Conservation (phyloP, 2,888 invertebrate genomes). For the Phalera bucephala region DNA sequence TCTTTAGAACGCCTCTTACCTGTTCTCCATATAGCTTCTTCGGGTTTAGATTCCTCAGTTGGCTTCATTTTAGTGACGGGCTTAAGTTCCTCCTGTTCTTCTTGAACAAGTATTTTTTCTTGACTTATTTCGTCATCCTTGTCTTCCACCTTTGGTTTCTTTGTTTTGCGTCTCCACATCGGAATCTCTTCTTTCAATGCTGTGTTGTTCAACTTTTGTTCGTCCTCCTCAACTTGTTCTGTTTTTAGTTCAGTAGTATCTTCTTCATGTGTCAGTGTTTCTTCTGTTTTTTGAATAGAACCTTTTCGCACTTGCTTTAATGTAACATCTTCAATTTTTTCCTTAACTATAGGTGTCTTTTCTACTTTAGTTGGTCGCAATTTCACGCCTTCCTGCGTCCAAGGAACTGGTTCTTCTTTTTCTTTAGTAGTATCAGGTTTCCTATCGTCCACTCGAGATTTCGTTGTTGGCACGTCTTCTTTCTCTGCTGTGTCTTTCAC, state of each 20-base stretch:
- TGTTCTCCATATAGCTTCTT: slow-evolving; percentile 42
- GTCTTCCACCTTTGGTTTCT: slow-evolving; percentile 26
- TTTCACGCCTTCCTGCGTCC: slow-evolving; percentile 85
- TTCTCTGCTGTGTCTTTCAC: slow-evolving; percentile 38
- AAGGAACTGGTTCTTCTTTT: slow-evolving; percentile 44
- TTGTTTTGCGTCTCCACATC: slow-evolving; percentile 26
- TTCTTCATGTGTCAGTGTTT: slow-evolving; percentile 82
- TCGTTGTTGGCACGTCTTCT: background rate
- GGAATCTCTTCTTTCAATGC: too few relatives aligned
- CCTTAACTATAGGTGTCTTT: slow-evolving; percentile 77
- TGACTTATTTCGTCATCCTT: slow-evolving; percentile 8
- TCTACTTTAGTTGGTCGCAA: slow-evolving; percentile 84
- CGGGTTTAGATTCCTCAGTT: slow-evolving; percentile 50
- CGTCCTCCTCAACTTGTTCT: slow-evolving; percentile 19
- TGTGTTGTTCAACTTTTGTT: slow-evolving; percentile 4
- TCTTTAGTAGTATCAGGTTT: slow-evolving; percentile 7
- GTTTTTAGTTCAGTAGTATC: slow-evolving; percentile 81
- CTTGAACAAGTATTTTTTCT: slow-evolving; percentile 54
- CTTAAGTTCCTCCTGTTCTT: slow-evolving; percentile 36
- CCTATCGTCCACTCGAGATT: slow-evolving; percentile 6
- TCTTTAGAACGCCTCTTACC: slow-evolving; percentile 42
- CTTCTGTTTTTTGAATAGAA: slow-evolving; percentile 71
- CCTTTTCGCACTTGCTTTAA: slow-evolving; percentile 63
- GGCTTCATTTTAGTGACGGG: slow-evolving; percentile 39
- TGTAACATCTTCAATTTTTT: slow-evolving; percentile 74